Evolutionary conservation across 2,797 vertebrate species (phyloP).

Genomic region (Propithecus deckenii): DNA sequence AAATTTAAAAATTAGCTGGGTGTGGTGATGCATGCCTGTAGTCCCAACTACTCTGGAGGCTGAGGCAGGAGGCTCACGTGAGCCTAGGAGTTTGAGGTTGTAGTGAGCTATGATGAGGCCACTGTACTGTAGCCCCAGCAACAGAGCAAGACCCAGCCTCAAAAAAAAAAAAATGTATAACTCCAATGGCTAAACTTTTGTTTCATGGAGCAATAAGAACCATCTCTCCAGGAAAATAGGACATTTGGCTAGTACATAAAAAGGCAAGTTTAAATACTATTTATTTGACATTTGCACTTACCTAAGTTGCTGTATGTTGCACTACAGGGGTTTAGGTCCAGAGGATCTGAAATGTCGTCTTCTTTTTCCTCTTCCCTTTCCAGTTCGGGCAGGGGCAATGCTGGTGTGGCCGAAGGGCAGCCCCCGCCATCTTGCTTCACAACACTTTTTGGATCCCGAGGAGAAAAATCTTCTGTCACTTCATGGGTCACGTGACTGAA

Average conservation of each 20-base stretch:
- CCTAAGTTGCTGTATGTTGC: constrained; percentile 98
- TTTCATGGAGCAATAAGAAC: background rate
- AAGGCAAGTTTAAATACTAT: constrained; percentile 23
- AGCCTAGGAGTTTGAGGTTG: background rate
- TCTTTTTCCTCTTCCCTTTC: constrained; percentile 88
- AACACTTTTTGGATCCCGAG: constrained; percentile 83
- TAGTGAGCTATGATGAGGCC: background rate
- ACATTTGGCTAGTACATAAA: background rate
- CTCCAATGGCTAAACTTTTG: constrained; percentile 20
- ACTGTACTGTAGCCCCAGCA: background rate
- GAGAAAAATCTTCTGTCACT: constrained; percentile 84
- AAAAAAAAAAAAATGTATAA: constrained; percentile 6
- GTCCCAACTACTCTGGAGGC: background rate
- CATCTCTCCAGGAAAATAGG: background rate
- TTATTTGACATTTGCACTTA: constrained; percentile 80
- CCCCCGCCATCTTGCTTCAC: constrained; percentile 83
- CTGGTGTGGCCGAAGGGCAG: constrained; percentile 77
- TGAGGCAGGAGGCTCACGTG: background rate
- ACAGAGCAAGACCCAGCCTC: background rate
- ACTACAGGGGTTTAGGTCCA: constrained; percentile 90
- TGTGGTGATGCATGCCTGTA: background rate
- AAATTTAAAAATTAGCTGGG: background rate
- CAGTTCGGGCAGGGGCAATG: constrained; percentile 78
- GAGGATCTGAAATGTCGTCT: constrained; percentile 86
- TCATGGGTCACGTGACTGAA: constrained; percentile 90